Evolutionary conservation across 1,140 invertebrate species (phyloP).

Genomic region (Gonioctena quinquepunctata): DNA sequence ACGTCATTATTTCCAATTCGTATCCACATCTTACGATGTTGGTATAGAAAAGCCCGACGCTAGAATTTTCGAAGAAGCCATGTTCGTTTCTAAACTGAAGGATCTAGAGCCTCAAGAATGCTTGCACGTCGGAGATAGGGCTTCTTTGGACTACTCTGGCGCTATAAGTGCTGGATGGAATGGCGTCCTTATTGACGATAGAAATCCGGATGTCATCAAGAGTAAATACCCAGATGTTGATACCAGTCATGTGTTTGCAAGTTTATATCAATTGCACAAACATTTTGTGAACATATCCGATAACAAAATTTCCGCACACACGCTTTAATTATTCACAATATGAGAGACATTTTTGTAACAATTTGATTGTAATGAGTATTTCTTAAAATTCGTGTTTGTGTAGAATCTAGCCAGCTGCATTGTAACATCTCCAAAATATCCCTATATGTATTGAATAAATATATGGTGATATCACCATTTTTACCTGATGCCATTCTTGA

Average conservation of each 20-base stretch:
- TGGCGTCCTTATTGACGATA: constrained; percentile 64
- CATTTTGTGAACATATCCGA: constrained; percentile 22
- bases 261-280: constrained; percentile 28
- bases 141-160: constrained; percentile 75
- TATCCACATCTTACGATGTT: constrained; percentile 75
- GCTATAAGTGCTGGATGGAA: constrained; percentile 77
- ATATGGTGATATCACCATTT: no score
- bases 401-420: no score
- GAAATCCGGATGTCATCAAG: constrained; percentile 28
- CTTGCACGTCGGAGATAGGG: constrained; percentile 81
- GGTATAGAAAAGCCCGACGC: constrained; percentile 76
- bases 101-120: constrained; percentile 64
- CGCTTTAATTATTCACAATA: no score
- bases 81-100: constrained; percentile 56
- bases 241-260: constrained; percentile 38
- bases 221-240: constrained; percentile 43
- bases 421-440: no score
- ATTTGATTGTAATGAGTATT: no score
- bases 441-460: no score
- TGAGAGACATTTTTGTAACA: no score
- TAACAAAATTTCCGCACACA: constrained; percentile 15
- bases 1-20: constrained; percentile 75
- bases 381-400: no score
- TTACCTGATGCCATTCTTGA: no score
- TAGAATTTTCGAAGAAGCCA: constrained; percentile 74